phyloP scores from a whole-genome alignment of 1,140 invertebrate species.

The Heliconius hermathena region DNA sequence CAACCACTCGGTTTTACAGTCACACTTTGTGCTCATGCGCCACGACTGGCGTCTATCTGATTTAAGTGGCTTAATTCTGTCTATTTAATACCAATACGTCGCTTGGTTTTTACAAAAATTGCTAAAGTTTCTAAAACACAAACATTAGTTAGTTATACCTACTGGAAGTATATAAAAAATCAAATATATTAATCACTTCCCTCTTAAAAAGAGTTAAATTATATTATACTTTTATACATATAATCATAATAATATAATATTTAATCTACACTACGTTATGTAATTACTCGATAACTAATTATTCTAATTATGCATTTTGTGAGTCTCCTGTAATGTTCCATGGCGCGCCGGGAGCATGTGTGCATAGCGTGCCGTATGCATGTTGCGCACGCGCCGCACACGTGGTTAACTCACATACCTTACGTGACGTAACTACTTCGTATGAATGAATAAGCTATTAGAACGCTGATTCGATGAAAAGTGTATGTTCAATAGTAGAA shows the following conservation, averaged over 20 bases:
- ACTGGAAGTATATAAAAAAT: too few species aligned
- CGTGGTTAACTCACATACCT: conserved; percentile 37
- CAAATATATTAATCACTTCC: too few species aligned
- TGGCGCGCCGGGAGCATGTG: conserved; percentile 31
- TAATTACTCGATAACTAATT: not conserved
- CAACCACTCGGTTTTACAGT: too few species aligned
- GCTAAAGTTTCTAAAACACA: too few species aligned
- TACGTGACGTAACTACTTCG: not conserved
- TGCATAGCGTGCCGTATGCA: conserved; percentile 51
- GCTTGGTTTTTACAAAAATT: too few species aligned
- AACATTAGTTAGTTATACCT: too few species aligned
- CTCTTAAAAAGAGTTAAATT: too few species aligned
- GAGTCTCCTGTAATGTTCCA: not conserved
- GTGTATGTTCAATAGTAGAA: not conserved
- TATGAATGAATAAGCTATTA: not conserved
- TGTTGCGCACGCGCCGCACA: conserved; percentile 55
- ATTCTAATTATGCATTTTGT: conserved; percentile 7
- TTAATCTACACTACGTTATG: not conserved
- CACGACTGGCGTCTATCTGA: too few species aligned
- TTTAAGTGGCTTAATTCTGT: too few species aligned
- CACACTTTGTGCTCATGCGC: too few species aligned
- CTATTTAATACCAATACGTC: too few species aligned
- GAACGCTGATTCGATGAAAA: not conserved
- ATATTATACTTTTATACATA: too few species aligned
- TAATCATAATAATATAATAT: not conserved